These are phyloP conservation scores for Chanos chanos DNA, from an alignment of 2,797 vertebrate genomes.

Conservation along the genomic window DNA sequence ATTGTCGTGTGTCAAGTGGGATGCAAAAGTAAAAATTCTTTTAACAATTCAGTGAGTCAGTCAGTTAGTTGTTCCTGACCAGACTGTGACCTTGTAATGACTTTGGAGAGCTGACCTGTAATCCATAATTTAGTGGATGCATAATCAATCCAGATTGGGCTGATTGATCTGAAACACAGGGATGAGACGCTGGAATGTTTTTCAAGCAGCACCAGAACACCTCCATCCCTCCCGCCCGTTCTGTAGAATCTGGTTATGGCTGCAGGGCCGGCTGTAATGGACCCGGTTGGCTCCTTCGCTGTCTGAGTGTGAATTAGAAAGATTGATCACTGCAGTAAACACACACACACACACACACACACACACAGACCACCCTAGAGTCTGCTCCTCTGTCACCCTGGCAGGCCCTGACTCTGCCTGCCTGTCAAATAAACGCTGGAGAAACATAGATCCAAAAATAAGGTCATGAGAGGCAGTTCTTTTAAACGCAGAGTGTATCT, in stretches of 20 bases:
- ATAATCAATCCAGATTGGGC: too few relatives aligned
- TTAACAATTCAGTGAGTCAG: too few relatives aligned
- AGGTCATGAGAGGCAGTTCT: too few relatives aligned
- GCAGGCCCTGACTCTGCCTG: constrained; percentile 15
- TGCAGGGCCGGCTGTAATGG: background rate
- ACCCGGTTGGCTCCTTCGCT: constrained; percentile 1
- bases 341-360: constrained; percentile 23
- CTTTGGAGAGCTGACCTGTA: background rate
- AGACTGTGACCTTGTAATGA: constrained; percentile 5
- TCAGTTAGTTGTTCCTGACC: background rate
- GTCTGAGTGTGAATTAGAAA: constrained; percentile 53
- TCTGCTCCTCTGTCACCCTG: constrained; percentile 30
- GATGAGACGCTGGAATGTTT: background rate
- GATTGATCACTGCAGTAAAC: constrained; percentile 60
- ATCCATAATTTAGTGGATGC: too few relatives aligned
- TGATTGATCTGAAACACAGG: too few relatives aligned
- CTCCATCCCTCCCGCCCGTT: too few relatives aligned
- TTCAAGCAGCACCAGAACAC: background rate
- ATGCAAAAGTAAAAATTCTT: too few relatives aligned
- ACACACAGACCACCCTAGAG: constrained; percentile 27
- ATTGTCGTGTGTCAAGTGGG: background rate
- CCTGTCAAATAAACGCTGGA: constrained; percentile 20
- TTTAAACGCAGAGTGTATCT: too few relatives aligned
- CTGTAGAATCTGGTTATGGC: too few relatives aligned
- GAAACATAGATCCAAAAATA: too few relatives aligned